These are phyloP conservation scores for Apostichopus parvimensis DNA, from an alignment of 35 echinoderm and acorn worm species.

Conservation along the genomic window DNA sequence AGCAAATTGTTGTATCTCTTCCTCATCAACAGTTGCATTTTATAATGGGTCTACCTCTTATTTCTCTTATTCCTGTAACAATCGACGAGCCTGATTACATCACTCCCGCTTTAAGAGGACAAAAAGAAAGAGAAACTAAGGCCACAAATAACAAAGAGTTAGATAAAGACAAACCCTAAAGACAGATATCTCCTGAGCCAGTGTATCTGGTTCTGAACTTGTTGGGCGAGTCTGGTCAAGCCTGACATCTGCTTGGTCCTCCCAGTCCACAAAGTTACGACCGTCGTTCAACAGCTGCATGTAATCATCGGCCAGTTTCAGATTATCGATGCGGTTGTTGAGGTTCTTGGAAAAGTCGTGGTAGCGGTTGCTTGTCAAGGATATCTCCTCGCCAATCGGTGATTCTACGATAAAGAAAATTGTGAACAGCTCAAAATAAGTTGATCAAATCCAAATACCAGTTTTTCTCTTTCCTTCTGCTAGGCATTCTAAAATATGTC, in stretches of 20 bases:
- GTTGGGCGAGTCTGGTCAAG: slow-evolving; percentile 69
- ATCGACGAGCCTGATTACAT: neutral
- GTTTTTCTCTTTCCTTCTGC: no score
- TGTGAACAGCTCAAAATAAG: no score
- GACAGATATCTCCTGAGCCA: slow-evolving; percentile 75
- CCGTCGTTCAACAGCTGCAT: slow-evolving; percentile 60
- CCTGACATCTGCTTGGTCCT: slow-evolving; percentile 57
- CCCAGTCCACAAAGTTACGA: slow-evolving; percentile 67
- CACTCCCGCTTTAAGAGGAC: neutral
- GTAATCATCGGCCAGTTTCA: slow-evolving; percentile 76
- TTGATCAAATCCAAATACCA: no score
- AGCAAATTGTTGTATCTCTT: neutral
- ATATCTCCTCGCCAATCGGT: slow-evolving; percentile 48
- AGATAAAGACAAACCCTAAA: slow-evolving; percentile 61
- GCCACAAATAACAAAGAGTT: neutral
- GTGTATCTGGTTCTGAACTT: slow-evolving; percentile 70
- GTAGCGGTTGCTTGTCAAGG: slow-evolving; percentile 69
- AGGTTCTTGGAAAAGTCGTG: slow-evolving; percentile 74
- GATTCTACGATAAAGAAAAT: slow-evolving; percentile 57
- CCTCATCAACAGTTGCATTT: neutral
- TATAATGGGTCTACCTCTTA: neutral
- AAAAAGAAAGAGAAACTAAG: neutral
- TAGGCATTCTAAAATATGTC: no score
- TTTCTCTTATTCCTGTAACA: no score
- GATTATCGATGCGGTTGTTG: slow-evolving; percentile 68